Conservation (phyloP, 2,888 invertebrate species). For the Orthosia incerta region DNA sequence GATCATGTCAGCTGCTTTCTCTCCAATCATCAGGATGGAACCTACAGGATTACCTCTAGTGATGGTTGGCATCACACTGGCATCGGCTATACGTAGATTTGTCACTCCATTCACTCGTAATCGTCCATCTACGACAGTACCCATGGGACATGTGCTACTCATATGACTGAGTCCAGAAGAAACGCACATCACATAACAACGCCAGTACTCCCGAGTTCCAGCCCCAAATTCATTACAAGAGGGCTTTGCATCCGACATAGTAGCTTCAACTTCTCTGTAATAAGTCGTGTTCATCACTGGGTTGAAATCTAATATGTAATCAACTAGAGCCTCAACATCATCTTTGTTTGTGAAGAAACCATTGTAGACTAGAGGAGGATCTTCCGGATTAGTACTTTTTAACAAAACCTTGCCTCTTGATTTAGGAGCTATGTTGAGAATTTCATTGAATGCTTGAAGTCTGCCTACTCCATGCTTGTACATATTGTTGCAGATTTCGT, state of each 20-base stretch:
- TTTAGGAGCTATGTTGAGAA: conserved; percentile 70
- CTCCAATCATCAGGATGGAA: conserved; percentile 71
- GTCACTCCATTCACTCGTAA: conserved; percentile 67
- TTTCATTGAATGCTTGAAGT: conserved; percentile 64
- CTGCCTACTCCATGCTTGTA: conserved; percentile 41
- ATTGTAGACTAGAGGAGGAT: conserved; percentile 65
- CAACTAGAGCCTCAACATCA: conserved; percentile 66
- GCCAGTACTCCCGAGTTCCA: conserved; percentile 71
- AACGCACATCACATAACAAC: conserved; percentile 67
- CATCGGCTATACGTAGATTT: conserved; percentile 67
- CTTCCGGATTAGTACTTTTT: conserved; percentile 63
- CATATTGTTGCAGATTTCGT: conserved; percentile 67
- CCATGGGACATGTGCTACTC: conserved; percentile 72
- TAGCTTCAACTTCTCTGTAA: conserved; percentile 66
- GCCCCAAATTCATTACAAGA: conserved; percentile 61
- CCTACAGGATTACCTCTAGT: conserved; percentile 66
- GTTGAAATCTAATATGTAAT: conserved; percentile 63
- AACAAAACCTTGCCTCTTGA: conserved; percentile 79
- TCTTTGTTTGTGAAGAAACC: conserved; percentile 64
- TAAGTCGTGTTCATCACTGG: conserved; percentile 68
- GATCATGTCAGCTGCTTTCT: conserved; percentile 72
- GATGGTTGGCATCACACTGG: conserved; percentile 68
- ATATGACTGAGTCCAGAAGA: conserved; percentile 69
- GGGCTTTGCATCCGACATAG: conserved; percentile 58
- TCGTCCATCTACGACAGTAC: conserved; percentile 67